Conservation (phyloP, 2,888 invertebrate species). For the Chesias legatella region DNA sequence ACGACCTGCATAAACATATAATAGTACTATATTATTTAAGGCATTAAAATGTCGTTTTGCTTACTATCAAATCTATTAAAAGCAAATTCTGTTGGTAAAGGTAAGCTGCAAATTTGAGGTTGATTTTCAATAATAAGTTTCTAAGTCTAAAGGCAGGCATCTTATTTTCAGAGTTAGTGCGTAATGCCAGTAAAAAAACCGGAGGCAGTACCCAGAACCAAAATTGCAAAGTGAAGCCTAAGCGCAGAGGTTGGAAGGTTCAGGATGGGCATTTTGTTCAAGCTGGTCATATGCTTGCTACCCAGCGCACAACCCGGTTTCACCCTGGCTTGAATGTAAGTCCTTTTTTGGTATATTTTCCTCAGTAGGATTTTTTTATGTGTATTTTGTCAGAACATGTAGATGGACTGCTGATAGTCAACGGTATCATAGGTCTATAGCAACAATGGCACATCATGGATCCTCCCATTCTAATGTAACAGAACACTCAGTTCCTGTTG, state of each 20-base stretch:
- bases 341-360: conserved; percentile 11
- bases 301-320: conserved; percentile 85
- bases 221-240: conserved; percentile 84
- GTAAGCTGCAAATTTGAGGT: too few relatives aligned
- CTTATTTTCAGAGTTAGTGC: conserved; percentile 53
- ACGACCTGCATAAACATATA: too few relatives aligned
- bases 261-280: conserved; percentile 85
- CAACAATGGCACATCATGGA: too few relatives aligned
- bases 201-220: conserved; percentile 86
- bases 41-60: not conserved
- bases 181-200: conserved; percentile 88
- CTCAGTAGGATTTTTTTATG: not conserved
- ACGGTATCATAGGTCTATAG: too few relatives aligned
- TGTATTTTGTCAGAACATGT: conserved; percentile 14
- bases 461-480: too few relatives aligned
- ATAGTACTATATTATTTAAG: too few relatives aligned
- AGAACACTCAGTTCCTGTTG: too few relatives aligned
- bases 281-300: conserved; percentile 84
- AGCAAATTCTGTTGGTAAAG: not conserved
- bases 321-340: conserved; percentile 90
- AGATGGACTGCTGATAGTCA: too few relatives aligned
- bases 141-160: conserved; percentile 12
- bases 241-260: conserved; percentile 89
- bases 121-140: not conserved
- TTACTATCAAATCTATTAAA: not conserved